Base-by-base conservation (phyloP, 2,113 vertebrate species). In the Vulpes vulpes region DNA sequence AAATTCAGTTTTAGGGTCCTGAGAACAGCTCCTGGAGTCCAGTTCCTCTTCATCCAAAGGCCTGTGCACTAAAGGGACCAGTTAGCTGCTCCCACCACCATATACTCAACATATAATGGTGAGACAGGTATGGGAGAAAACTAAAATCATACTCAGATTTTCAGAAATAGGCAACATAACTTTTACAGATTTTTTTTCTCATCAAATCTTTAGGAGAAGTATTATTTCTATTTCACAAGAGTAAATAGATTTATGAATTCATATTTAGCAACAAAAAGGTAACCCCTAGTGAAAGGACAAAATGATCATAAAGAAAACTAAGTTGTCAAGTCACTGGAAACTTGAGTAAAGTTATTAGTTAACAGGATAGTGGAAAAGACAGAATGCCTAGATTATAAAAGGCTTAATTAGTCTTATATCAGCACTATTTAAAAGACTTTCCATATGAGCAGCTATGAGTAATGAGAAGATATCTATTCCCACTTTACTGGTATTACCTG, bases 401-500 rank as follows among this genome's bases (percentile, higher is more conserved):
- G 43, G 5, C 2, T 85, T 94, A 60, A 53, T 91, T 82, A 30
- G 49, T 38, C n/a, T 81, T 81, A 51, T 92, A 38, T 83, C 76
- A 94, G 20, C 35, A 53, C 12, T 74, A 43, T 69, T 85, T 59
- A 73, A 73, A 82, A 65, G 49, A 51, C 14, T 49, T 85, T 76
- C 11, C 38, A 57, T 67, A 81, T 67, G 73, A 94, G 23, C 76
- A 65, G 30, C 71, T 73, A 15, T 43, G 71, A 85, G 10, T 78
- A 80, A 17, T 64, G 91, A 92, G 35, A 87, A 90, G 80, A 76
- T 89, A 91, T n/a, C 87, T 62, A n/a, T 83, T 88, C 57, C 65
- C 84, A 14, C 81, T 43, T 74, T 60, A 67, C 27, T 92, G 59
- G 15, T 86, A 84, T 83, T 94, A 43, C n/a, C 53, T 94, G 20